These are phyloP conservation scores for Eulithis testata DNA, from an alignment of 2,888 invertebrate genomes.

Conservation along the genomic window DNA sequence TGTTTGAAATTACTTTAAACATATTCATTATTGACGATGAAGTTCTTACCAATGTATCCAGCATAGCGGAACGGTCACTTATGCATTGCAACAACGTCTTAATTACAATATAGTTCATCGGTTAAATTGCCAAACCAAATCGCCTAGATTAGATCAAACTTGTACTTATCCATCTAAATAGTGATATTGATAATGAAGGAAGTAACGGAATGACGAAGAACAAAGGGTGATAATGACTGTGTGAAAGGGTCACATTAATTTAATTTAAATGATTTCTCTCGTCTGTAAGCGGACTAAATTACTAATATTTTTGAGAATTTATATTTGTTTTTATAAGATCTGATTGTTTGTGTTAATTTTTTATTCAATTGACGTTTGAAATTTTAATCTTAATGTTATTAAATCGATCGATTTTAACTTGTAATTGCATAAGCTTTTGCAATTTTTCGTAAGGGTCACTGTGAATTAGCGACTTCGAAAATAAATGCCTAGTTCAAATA, in stretches of 20 bases:
- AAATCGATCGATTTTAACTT: constrained; percentile 45
- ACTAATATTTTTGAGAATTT: constrained; percentile 62
- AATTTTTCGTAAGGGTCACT: constrained; percentile 30
- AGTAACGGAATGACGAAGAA: constrained; percentile 61
- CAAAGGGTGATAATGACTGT: constrained; percentile 57
- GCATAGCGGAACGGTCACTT: not conserved
- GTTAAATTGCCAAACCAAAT: constrained; percentile 64
- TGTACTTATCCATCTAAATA: constrained; percentile 77
- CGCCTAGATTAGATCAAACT: constrained; percentile 79
- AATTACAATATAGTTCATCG: not conserved
- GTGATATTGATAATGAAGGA: constrained; percentile 66
- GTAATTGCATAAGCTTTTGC: constrained; percentile 60
- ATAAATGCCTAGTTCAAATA: no score
- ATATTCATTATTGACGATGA: no score
- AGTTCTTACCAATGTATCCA: not conserved
- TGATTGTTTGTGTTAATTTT: constrained; percentile 39
- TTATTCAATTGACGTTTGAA: constrained; percentile 31
- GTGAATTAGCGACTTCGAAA: not conserved
- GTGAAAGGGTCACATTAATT: constrained; percentile 53
- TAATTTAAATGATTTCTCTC: constrained; percentile 4
- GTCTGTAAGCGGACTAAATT: constrained; percentile 43
- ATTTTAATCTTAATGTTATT: constrained; percentile 45
- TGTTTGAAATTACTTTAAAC: no score
- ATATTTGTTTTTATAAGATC: constrained; percentile 56
- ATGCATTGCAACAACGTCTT: not conserved